Percentiles rank a stretch among this genome's conserved stretches.
Conservation (phyloP, 2,113 vertebrate genomes). For the Chaetops frenatus region DNA sequence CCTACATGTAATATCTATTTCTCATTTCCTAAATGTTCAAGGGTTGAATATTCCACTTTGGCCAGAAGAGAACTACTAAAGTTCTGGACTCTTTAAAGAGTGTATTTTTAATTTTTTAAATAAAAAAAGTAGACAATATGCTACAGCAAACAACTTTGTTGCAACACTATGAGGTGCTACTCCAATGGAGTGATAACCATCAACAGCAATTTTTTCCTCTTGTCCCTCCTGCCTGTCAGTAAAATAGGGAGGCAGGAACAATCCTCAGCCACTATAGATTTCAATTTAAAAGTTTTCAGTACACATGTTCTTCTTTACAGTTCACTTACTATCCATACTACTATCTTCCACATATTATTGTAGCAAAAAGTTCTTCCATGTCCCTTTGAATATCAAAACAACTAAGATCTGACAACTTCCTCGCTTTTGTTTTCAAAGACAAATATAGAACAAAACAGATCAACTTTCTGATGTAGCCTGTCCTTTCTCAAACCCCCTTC, state of each 20-base stretch:
- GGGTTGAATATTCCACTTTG: background rate
- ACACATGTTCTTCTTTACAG: background rate
- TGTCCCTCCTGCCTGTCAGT: background rate
- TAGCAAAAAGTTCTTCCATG: background rate
- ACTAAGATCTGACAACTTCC: background rate
- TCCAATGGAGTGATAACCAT: background rate
- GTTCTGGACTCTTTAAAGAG: background rate
- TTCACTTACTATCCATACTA: background rate
- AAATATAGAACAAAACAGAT: background rate
- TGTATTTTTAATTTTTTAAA: background rate
- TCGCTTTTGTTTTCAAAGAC: background rate
- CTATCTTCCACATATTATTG: background rate
- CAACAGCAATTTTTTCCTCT: rapidly evolving
- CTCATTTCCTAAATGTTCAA: background rate
- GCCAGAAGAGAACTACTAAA: background rate
- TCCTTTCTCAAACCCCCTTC: background rate
- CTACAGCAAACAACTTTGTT: background rate
- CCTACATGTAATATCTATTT: background rate
- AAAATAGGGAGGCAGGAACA: background rate
- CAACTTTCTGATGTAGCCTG: background rate
- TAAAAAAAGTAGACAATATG: background rate
- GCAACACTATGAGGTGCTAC: background rate
- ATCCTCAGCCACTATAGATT: background rate
- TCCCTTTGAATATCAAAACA: background rate
- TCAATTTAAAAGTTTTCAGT: background rate